A percentile compares a stretch with the other conserved stretches of the same genome.
Evolutionary conservation across 2,113 vertebrate species (phyloP).

Genomic region (Rissa tridactyla): DNA sequence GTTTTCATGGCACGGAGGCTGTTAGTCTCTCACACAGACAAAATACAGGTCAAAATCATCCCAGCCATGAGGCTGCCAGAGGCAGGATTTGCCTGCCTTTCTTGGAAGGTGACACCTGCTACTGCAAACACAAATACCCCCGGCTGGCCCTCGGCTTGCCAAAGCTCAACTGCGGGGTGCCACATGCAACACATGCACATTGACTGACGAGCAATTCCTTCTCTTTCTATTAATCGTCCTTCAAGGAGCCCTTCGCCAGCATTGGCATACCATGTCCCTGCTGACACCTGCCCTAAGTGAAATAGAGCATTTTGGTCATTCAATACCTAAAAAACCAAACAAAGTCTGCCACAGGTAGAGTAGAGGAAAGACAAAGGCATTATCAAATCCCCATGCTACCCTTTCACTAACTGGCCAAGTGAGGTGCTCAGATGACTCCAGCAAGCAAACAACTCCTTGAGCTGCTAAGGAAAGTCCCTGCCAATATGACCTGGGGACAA

Average conservation of each 20-base stretch:
- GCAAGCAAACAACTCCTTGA: neutral
- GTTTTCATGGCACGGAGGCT: neutral
- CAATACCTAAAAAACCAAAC: neutral
- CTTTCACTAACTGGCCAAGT: neutral
- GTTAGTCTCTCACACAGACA: neutral
- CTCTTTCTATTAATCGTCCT: neutral
- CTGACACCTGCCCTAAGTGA: neutral
- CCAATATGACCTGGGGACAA: neutral
- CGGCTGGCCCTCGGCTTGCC: fast-evolving
- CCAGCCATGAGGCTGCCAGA: neutral
- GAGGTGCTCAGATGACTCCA: neutral
- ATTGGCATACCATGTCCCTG: fast-evolving
- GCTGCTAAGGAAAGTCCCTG: neutral
- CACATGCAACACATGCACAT: neutral
- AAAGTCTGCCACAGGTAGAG: neutral
- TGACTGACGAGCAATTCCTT: neutral
- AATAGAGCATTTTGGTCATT: neutral
- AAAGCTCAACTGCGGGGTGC: neutral
- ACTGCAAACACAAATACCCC: neutral
- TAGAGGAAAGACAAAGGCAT: neutral
- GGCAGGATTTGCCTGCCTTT: neutral
- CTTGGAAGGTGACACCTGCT: neutral
- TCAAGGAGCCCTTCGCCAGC: neutral
- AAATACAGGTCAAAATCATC: neutral
- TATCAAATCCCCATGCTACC: neutral